These are phyloP conservation scores for Cerastis leucographa DNA, from an alignment of 2,888 invertebrate genomes.

Conservation along the genomic window DNA sequence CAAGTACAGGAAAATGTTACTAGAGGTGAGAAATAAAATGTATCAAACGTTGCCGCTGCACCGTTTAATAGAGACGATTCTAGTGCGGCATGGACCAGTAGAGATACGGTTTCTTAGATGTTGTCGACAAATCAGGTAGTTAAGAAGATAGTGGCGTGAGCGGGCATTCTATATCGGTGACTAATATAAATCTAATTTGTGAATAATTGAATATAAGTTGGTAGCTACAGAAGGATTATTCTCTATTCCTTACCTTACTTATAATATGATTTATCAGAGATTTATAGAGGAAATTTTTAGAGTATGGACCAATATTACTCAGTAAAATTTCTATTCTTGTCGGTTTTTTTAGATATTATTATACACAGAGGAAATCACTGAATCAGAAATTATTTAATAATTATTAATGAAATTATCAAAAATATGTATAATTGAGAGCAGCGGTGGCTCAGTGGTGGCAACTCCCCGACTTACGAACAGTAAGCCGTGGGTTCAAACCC, in stretches of 20 bases:
- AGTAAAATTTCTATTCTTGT: not conserved
- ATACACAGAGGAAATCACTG: not conserved
- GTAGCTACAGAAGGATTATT: not conserved
- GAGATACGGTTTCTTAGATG: not conserved
- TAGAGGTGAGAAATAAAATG: slow-evolving; percentile 56
- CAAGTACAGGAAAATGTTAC: slow-evolving; percentile 60
- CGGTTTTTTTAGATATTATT: too few species aligned
- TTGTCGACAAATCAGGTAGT: not conserved
- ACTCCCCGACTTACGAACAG: too few species aligned
- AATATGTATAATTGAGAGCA: too few species aligned
- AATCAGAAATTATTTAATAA: not conserved
- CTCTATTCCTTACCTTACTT: not conserved
- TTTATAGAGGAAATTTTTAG: not conserved
- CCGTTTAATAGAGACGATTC: slow-evolving; percentile 3
- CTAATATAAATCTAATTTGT: not conserved
- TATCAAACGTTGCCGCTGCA: slow-evolving; percentile 34
- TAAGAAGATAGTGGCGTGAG: not conserved
- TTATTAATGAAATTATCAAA: too few species aligned
- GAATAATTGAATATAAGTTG: not conserved
- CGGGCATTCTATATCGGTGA: not conserved
- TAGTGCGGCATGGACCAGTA: not conserved
- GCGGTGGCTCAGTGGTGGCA: too few species aligned
- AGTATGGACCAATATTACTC: too few species aligned
- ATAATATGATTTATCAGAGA: not conserved
- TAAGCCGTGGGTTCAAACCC: too few species aligned